Evolutionary conservation across 1,140 invertebrate species (phyloP).

Genomic region (Grapholita molesta): DNA sequence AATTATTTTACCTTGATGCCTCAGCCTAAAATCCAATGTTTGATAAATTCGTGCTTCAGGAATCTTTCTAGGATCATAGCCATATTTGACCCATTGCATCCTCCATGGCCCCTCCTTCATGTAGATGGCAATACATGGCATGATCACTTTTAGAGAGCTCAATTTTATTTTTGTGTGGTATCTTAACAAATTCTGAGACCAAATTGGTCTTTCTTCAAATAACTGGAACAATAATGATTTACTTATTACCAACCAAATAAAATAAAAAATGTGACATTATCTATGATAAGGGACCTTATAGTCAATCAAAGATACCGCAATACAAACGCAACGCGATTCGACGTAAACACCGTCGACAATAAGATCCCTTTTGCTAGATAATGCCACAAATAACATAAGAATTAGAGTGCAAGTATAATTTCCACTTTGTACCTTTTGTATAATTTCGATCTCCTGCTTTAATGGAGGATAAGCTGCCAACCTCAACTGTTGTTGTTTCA

Average conservation of each 20-base stretch:
- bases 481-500: conserved; percentile 50
- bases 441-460: conserved; percentile 63
- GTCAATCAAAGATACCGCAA: no score
- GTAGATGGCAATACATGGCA: conserved; percentile 91
- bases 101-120: conserved; percentile 93
- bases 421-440: conserved; percentile 66
- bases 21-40: conserved; percentile 90
- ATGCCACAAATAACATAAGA: no score
- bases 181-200: conserved; percentile 88
- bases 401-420: no score
- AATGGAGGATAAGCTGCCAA: conserved; percentile 74
- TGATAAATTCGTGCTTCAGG: conserved; percentile 90
- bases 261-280: background rate
- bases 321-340: no score
- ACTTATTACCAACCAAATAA: background rate
- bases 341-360: no score
- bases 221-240: conserved; percentile 60
- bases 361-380: no score
- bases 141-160: conserved; percentile 86
- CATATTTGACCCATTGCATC: conserved; percentile 89
- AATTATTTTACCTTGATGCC: conserved; percentile 79
- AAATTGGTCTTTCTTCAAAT: conserved; percentile 90
- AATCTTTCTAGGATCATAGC: conserved; percentile 92
- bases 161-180: conserved; percentile 81
- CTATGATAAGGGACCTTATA: no score